Evolutionary conservation across 2,113 vertebrate species (phyloP).

Genomic region (Notechis scutatus): DNA sequence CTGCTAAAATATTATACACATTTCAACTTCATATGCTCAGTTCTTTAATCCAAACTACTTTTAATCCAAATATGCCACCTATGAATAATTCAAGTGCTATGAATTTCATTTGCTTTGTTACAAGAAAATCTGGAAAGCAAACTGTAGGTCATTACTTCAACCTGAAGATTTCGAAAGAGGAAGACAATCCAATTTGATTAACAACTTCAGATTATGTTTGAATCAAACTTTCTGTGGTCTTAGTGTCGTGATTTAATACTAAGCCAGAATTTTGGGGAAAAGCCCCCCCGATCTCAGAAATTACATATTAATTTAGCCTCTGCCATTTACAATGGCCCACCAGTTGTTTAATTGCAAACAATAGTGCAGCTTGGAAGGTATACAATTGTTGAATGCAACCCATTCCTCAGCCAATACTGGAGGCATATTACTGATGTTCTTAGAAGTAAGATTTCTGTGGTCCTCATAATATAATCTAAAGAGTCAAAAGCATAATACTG

Average conservation of each 20-base stretch:
- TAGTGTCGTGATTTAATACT: not conserved
- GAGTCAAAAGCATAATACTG: not conserved
- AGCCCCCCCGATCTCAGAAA: not conserved
- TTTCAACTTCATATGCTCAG: not conserved
- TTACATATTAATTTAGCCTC: not conserved
- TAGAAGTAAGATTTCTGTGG: not conserved
- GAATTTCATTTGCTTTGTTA: not conserved
- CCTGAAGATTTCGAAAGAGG: not conserved
- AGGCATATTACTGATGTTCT: not conserved
- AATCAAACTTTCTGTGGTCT: not conserved
- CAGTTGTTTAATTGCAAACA: conserved; percentile 1
- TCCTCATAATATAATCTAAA: not conserved
- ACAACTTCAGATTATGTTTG: not conserved
- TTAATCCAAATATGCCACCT: not conserved
- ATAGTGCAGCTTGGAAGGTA: not conserved
- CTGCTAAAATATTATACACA: not conserved
- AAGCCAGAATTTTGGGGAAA: not conserved
- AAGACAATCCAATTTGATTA: not conserved
- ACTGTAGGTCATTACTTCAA: not conserved
- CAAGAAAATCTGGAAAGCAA: conserved; percentile 10
- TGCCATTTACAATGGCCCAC: not conserved
- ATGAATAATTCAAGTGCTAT: not conserved
- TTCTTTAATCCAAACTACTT: not conserved
- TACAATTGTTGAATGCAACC: not conserved
- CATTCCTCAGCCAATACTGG: not conserved